These are phyloP conservation scores for Discoglossus pictus DNA, from an alignment of 2,797 vertebrate genomes.

Conservation along the genomic window DNA sequence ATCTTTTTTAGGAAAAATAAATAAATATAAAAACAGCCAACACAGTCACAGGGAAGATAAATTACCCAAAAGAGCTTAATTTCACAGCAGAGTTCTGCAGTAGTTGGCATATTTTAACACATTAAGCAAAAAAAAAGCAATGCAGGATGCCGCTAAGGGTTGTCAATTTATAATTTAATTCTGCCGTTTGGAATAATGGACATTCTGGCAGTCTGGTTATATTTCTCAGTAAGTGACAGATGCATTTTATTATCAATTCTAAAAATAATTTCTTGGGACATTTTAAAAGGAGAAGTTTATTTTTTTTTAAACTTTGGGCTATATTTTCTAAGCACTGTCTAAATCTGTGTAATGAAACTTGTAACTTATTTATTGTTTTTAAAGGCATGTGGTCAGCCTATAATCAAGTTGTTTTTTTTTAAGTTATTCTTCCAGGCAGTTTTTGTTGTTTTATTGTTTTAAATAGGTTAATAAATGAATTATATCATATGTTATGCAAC, in stretches of 20 bases:
- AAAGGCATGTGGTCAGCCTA: no score
- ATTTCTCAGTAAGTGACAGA: slow-evolving; percentile 77
- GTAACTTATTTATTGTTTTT: no score
- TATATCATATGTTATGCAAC: no score
- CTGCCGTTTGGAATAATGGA: slow-evolving; percentile 78
- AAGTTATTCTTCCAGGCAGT: no score
- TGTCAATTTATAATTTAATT: slow-evolving; percentile 80
- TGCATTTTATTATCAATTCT: slow-evolving; percentile 77
- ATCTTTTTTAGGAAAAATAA: slow-evolving; percentile 41
- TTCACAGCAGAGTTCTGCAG: slow-evolving; percentile 66
- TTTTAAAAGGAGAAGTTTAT: slow-evolving; percentile 64
- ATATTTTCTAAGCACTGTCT: no score
- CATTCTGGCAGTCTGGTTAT: slow-evolving; percentile 67
- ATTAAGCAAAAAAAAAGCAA: slow-evolving; percentile 76
- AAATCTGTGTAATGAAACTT: no score
- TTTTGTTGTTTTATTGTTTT: no score
- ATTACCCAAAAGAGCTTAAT: slow-evolving; percentile 63
- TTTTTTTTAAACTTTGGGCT: no score
- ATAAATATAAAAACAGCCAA: slow-evolving; percentile 10
- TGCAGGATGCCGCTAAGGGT: slow-evolving; percentile 73
- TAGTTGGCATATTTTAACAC: slow-evolving; percentile 74
- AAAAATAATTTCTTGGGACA: slow-evolving; percentile 74
- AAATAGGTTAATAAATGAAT: no score
- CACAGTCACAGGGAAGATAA: slow-evolving; percentile 57
- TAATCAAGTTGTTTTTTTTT: no score